These are phyloP conservation scores for Pao palembangensis DNA, from an alignment of 2,113 vertebrate genomes.

Conservation along the genomic window DNA sequence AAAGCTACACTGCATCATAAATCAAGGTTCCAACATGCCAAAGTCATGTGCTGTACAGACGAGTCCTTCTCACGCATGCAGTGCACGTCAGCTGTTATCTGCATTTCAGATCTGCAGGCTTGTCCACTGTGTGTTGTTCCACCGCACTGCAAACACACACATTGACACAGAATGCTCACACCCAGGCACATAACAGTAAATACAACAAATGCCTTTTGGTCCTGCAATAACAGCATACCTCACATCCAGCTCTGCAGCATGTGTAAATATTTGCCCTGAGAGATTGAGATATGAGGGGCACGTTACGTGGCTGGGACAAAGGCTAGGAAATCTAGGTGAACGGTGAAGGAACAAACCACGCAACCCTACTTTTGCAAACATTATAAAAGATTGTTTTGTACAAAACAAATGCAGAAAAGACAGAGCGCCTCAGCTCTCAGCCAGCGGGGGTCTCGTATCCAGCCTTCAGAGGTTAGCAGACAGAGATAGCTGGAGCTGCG, in stretches of 20 bases:
- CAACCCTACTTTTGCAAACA: slow-evolving; percentile 28
- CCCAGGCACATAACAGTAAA: slow-evolving; percentile 56
- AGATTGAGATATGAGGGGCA: slow-evolving; percentile 53
- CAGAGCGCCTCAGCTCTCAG: too few relatives aligned
- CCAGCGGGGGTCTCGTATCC: too few relatives aligned
- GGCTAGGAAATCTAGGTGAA: slow-evolving; percentile 28
- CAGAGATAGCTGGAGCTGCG: slow-evolving; percentile 47
- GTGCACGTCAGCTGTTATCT: slow-evolving; percentile 60
- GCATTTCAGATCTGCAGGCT: slow-evolving; percentile 53
- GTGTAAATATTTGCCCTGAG: slow-evolving; percentile 64
- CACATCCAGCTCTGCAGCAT: slow-evolving; percentile 45
- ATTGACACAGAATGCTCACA: slow-evolving; percentile 21
- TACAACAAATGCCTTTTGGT: slow-evolving; percentile 65
- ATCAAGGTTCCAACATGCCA: slow-evolving; percentile 55
- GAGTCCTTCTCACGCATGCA: slow-evolving; percentile 64
- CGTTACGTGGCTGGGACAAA: slow-evolving; percentile 62
- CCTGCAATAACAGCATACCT: slow-evolving; percentile 62
- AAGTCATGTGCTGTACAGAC: slow-evolving; percentile 46
- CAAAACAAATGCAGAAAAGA: slow-evolving; percentile 1
- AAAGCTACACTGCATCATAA: slow-evolving; percentile 51
- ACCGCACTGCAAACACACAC: slow-evolving; percentile 32
- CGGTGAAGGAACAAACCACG: slow-evolving; percentile 27
- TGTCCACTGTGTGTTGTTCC: slow-evolving; percentile 44
- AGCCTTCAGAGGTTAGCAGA: neutral
- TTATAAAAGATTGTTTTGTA: slow-evolving; percentile 13